Base-by-base conservation (phyloP, 2,113 vertebrate species). In the Lophotis ruficrista region DNA sequence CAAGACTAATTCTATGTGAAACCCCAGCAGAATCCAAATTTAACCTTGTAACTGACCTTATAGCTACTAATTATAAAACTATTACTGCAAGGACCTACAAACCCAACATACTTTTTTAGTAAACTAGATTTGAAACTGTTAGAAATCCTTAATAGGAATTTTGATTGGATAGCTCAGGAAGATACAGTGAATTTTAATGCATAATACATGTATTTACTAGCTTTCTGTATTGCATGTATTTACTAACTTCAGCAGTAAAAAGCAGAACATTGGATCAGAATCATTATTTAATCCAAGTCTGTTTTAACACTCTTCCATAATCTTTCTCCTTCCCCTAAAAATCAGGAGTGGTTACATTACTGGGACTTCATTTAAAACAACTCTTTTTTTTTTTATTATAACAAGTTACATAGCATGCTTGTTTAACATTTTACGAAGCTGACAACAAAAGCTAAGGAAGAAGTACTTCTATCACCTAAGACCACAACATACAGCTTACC, bases 401-500 rank as follows among this genome's bases (percentile, higher is more conserved):
- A 47, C 35, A 50, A 78, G 37, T 61, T 8, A 51, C 3, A 37
- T 12, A 78, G 38, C 18, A 33, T 16, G 8, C 7, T 82, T 81
- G 6, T 38, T 87, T 66, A 50, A 17, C 24, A 48, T 81, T 89
- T 71, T 24, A 64, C 10, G 13, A 71, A 82, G 60, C n/a, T 84
- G 47, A 51, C 51, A 77, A 54, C 14, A 77, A 57, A 78, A 88
- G 31, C 30, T n/a, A 72, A 45, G 17, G 35, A 87, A 77, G 21
- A 66, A 85, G 21, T 38, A 53, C 38, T 62, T 58, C 2, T 30
- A 43, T 17, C 47, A 81, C 20, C 45, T 31, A 50, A 38, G 43
- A 48, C 30, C n/a, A 50, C 43, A 84, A 45, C 57, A 76, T 4
- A 30, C 12, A 89, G 33, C 91, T 97, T 94, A 99, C 99, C 99